These are phyloP conservation scores for Periophthalmus modestus DNA, from an alignment of 2,113 vertebrate species.

Conservation along the genomic window DNA sequence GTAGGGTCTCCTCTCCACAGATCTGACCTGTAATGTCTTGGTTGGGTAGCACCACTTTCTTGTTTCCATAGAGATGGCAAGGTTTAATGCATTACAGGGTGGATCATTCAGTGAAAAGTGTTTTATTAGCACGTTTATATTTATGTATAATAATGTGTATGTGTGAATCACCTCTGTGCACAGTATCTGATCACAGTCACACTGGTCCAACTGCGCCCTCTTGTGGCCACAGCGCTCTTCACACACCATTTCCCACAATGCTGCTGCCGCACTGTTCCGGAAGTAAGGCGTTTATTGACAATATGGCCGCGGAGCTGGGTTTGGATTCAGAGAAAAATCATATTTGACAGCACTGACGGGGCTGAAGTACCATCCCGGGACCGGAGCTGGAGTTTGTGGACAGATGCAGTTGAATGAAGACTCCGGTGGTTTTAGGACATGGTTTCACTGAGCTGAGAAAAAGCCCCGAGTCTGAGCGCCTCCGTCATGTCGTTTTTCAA, in stretches of 20 bases:
- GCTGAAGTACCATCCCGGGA: conserved; percentile 19
- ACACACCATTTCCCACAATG: conserved; percentile 74
- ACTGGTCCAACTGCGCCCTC: conserved; percentile 25
- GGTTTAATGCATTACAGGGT: no score
- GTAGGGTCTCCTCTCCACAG: no score
- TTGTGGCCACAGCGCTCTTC: conserved; percentile 9
- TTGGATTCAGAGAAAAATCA: conserved; percentile 63
- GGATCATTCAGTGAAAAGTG: no score
- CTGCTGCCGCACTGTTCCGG: conserved; percentile 75
- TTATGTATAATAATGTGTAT: no score
- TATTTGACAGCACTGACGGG: conserved; percentile 58
- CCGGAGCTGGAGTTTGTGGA: conserved; percentile 9
- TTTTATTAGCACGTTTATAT: no score
- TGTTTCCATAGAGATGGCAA: no score
- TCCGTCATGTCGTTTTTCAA: conserved; percentile 88
- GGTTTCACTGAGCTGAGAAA: conserved; percentile 75
- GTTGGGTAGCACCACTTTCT: no score
- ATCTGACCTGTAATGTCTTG: no score
- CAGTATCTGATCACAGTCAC: neutral
- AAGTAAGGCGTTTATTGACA: conserved; percentile 89
- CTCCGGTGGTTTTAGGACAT: conserved; percentile 65
- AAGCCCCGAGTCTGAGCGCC: conserved; percentile 56
- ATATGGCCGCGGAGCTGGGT: conserved; percentile 78
- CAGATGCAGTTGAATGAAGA: conserved; percentile 80
- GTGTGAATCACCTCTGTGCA: no score